Evolutionary conservation across 2,888 invertebrate species (phyloP).

Genomic region (Drosophila mulleri): DNA sequence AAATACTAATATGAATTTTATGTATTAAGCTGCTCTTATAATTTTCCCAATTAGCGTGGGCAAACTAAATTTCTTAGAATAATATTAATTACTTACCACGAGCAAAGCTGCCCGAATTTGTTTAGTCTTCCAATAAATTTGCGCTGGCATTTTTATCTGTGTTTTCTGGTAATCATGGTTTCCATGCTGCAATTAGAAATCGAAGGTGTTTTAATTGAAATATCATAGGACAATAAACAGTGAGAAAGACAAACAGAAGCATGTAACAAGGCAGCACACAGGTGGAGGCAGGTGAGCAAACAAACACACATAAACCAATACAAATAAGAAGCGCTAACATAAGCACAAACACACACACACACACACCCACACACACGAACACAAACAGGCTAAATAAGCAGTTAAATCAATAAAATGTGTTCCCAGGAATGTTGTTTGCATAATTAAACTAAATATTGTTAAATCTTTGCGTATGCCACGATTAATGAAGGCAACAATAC

Average conservation of each 20-base stretch:
- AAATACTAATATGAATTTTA: not conserved
- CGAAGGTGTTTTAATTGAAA: not conserved
- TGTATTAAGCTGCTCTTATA: not conserved
- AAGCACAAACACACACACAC: not conserved
- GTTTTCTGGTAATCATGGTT: constrained; percentile 83
- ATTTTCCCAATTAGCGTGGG: not conserved
- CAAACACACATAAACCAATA: constrained; percentile 9
- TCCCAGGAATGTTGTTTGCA: constrained; percentile 33
- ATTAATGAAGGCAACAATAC: constrained; percentile 54
- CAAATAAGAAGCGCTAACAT: not conserved
- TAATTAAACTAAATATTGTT: constrained; percentile 60
- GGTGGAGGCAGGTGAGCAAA: constrained; percentile 26
- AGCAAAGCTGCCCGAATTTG: constrained; percentile 77
- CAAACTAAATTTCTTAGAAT: not conserved
- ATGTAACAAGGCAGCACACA: constrained; percentile 5
- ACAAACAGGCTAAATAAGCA: constrained; percentile 22
- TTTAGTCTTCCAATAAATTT: constrained; percentile 67
- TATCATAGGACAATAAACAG: not conserved
- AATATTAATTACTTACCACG: constrained; percentile 73
- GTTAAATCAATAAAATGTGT: constrained; percentile 51
- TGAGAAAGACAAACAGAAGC: constrained; percentile 8
- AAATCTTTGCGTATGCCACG: constrained; percentile 39
- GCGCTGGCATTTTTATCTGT: constrained; percentile 83
- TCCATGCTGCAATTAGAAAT: constrained; percentile 36
- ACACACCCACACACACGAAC: constrained; percentile 4